Evolutionary conservation across 2,888 invertebrate genomes (phyloP).

Genomic region (Drosophila koepferae): DNA sequence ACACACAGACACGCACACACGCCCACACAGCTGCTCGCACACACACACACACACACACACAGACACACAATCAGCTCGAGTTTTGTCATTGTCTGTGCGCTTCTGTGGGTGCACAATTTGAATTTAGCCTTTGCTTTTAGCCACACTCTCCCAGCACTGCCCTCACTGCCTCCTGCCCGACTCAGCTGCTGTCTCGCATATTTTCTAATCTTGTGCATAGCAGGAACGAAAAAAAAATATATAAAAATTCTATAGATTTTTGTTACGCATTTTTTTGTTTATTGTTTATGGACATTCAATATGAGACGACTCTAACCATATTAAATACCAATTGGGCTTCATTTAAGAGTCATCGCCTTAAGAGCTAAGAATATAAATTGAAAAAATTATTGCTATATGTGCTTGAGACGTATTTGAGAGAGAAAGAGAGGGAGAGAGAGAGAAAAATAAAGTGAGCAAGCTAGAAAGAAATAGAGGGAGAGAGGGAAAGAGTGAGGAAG

Average conservation of each 20-base stretch:
- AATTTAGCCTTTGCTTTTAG: conserved; percentile 43
- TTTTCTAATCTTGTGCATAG: conserved; percentile 47
- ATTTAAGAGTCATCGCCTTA: not conserved
- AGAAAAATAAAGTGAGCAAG: not conserved
- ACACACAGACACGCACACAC: conserved; percentile 32
- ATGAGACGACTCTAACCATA: conserved; percentile 1
- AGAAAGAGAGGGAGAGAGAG: not conserved
- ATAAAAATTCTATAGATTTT: conserved; percentile 38
- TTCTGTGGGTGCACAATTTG: conserved; percentile 22
- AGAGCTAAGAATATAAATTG: not conserved
- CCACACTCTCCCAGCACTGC: conserved; percentile 3
- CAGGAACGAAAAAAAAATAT: conserved; percentile 13
- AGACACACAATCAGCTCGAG: conserved; percentile 8
- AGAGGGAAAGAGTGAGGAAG: too few species aligned
- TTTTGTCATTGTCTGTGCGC: conserved; percentile 25
- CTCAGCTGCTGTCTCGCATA: conserved; percentile 14
- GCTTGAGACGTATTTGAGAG: not conserved
- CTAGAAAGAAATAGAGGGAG: too few species aligned
- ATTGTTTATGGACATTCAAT: conserved; percentile 30
- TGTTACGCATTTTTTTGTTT: conserved; percentile 41
- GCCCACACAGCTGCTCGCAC: conserved; percentile 7
- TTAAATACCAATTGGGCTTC: conserved; percentile 22
- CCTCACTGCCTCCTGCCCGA: not conserved
- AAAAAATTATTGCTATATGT: not conserved
- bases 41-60: conserved; percentile 13